Conservation (phyloP, 1,140 invertebrate species). For the Ruditapes philippinarum region DNA sequence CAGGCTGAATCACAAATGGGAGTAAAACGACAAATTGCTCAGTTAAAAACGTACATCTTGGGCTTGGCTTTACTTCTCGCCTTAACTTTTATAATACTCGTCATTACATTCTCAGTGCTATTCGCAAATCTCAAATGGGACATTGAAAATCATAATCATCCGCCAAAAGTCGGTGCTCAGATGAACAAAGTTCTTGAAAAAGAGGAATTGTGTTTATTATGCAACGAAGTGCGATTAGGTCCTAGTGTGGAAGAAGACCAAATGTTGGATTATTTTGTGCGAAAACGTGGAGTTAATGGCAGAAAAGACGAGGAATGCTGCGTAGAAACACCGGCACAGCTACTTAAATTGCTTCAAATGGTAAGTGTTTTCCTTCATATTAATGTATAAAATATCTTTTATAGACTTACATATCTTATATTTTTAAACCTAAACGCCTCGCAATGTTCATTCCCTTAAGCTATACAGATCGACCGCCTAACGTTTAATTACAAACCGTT, state of each 20-base stretch:
- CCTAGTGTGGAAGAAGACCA: conserved; percentile 67
- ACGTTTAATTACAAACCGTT: no score
- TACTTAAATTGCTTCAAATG: conserved; percentile 63
- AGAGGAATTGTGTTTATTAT: conserved; percentile 67
- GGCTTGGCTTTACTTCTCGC: conserved; percentile 36
- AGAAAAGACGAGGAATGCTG: conserved; percentile 65
- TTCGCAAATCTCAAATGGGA: conserved; percentile 65
- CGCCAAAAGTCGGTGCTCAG: conserved; percentile 66
- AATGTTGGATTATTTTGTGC: conserved; percentile 66
- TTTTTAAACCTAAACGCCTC: no score
- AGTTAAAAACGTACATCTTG: conserved; percentile 24
- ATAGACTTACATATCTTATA: no score
- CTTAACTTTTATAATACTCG: conserved; percentile 55
- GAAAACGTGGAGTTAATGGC: conserved; percentile 48
- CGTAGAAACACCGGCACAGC: conserved; percentile 66
- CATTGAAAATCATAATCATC: conserved; percentile 62
- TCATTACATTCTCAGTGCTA: conserved; percentile 60
- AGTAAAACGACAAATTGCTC: conserved; percentile 29
- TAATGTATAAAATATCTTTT: no score
- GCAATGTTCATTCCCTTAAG: no score
- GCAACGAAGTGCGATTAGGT: conserved; percentile 64
- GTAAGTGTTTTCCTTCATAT: conserved; percentile 53
- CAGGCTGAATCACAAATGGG: not conserved
- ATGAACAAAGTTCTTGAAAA: conserved; percentile 68
- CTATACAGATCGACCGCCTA: no score